Conservation (phyloP, 2,113 vertebrate genomes). For the Pomatostomus ruficeps region DNA sequence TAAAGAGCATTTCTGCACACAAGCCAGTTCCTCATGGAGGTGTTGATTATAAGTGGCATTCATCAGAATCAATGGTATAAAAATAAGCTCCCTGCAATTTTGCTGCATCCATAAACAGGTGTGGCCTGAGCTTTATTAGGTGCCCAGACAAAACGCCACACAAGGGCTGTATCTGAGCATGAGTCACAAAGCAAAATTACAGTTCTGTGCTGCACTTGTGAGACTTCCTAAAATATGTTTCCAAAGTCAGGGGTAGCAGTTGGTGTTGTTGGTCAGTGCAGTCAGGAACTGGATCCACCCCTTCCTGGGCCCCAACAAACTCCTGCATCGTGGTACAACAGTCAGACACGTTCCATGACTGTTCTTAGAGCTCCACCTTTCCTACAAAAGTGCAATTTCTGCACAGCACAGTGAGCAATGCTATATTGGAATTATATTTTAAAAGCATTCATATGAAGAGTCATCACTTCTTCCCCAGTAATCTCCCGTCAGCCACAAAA, state of each 20-base stretch:
- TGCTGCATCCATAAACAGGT: slow-evolving; percentile 39
- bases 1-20: slow-evolving; percentile 46
- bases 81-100: slow-evolving; percentile 49
- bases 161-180: slow-evolving; percentile 1
- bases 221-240: slow-evolving; percentile 18
- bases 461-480: not conserved
- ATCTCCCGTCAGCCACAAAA: not conserved
- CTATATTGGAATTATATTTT: not conserved
- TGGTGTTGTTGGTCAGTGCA: not conserved
- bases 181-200: slow-evolving; percentile 58
- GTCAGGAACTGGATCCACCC: not conserved
- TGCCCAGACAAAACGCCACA: slow-evolving; percentile 16
- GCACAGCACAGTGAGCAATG: not conserved
- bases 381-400: not conserved
- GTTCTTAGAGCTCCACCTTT: not conserved
- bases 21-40: slow-evolving; percentile 10
- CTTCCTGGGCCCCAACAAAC: not conserved
- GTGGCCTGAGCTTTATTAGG: slow-evolving; percentile 35
- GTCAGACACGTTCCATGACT: not conserved
- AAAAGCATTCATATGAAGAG: not conserved
- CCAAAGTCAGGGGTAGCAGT: not conserved
- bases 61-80: slow-evolving; percentile 38
- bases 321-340: not conserved
- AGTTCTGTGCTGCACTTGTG: not conserved
- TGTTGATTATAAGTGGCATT: slow-evolving; percentile 50